Evolutionary conservation across 92 coral and sea anemone genomes (phyloP).

Genomic region (Palythoa caribaeorum): DNA sequence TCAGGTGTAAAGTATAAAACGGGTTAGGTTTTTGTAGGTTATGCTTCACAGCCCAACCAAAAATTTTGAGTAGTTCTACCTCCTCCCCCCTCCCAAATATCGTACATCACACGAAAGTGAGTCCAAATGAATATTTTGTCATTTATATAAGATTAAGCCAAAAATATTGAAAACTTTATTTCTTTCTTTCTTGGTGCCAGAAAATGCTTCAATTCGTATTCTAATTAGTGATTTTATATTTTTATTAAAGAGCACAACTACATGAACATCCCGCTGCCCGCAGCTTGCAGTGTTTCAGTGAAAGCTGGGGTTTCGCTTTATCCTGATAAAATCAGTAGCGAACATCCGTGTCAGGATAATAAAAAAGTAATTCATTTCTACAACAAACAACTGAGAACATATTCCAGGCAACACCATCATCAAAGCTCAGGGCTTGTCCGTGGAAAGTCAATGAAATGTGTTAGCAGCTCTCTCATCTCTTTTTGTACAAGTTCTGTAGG

Average conservation of each 20-base stretch:
- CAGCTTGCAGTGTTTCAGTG: conserved; percentile 31
- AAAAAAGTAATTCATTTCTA: conserved; percentile 24
- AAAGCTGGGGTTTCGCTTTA: conserved; percentile 30
- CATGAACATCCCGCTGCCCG: conserved; percentile 38
- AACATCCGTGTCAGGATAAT: conserved; percentile 25
- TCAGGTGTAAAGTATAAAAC: neutral
- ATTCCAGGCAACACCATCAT: conserved; percentile 27
- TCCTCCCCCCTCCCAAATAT: conserved; percentile 26
- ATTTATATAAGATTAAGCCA: conserved; percentile 28
- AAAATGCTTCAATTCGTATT: conserved; percentile 27
- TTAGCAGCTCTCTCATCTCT: conserved; percentile 35
- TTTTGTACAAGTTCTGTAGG: conserved; percentile 27
- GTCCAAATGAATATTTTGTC: conserved; percentile 11
- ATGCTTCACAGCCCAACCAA: conserved; percentile 29
- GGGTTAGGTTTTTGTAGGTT: neutral
- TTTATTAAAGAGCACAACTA: conserved; percentile 20
- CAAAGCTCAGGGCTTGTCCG: conserved; percentile 29
- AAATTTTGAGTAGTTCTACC: conserved; percentile 3
- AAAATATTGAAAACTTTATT: conserved; percentile 9
- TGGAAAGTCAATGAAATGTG: conserved; percentile 40
- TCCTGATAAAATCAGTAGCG: conserved; percentile 23
- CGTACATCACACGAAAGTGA: conserved; percentile 25
- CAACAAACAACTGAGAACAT: conserved; percentile 37
- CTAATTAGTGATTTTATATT: conserved; percentile 20
- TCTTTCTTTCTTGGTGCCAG: conserved; percentile 25